Base-by-base conservation (phyloP, 1,140 invertebrate genomes). In the Pteromalus puparum region DNA sequence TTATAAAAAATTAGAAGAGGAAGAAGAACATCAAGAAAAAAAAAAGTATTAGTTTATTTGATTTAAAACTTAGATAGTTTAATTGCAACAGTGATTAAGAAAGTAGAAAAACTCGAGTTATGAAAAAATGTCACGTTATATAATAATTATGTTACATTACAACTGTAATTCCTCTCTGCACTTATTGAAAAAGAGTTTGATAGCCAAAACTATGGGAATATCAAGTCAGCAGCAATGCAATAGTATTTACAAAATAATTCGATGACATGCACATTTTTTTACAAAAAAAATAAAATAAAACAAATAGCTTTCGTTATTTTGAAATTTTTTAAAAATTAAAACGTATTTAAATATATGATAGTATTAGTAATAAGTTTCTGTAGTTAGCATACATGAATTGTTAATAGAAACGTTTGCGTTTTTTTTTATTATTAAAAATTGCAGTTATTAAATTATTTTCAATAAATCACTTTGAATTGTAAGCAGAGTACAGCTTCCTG, bases 401-500 rank as follows among this genome's bases (percentile, higher is more conserved):
- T 61, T 61, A 61, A 13, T 15, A n/a, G 18, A 61, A 61, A 61
- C 18, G 1, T 61, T 21, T n/a, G 53, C 18, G 21, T 21, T 61
- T 61, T n/a, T 21, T 61, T 34, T 2, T 34, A 61, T 61, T n/a
- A 61, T 61, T n/a, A n/a, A n/a, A n/a, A n/a, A n/a, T 61, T 61
- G 53, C 53, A 61, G 21, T 61, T 61, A 72, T 6, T 72, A 13
- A 72, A 72, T 30, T 72, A 76, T 76, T 12, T 76, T 42, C 12
- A 42, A 76, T 24, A 46, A 46, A 76, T 76, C 86, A 92, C 87
- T 91, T 91, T 26, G 91, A 92, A 83, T 92, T 93, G 77, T 90
- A 92, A 24, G 88, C 87, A 1, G 90, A 82, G 87, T 93, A 88
- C 7, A 94, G 89, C 89, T 95, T 94, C 83, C 96, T 94, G 2